These are phyloP conservation scores for Zaprionus camerounensis DNA, from an alignment of 1,140 invertebrate species.

Conservation along the genomic window DNA sequence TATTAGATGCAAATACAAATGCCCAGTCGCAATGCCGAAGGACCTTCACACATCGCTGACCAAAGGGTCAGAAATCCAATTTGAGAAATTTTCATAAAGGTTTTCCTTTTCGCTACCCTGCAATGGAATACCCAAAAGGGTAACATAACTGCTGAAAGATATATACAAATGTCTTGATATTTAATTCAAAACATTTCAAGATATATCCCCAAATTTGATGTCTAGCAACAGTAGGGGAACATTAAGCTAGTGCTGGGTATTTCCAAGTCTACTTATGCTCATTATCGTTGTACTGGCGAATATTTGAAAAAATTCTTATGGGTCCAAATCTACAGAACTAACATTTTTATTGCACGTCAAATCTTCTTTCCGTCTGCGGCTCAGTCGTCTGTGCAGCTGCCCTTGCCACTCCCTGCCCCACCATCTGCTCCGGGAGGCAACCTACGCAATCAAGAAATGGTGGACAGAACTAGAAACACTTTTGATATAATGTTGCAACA, in stretches of 20 bases:
- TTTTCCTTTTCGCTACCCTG: conserved; percentile 29
- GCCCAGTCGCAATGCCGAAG: conserved; percentile 56
- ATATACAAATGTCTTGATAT: background rate
- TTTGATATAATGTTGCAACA: conserved; percentile 44
- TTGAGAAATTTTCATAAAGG: conserved; percentile 58
- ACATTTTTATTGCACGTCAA: conserved; percentile 74
- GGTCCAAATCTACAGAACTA: conserved; percentile 48
- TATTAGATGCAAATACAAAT: conserved; percentile 81
- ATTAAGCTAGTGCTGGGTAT: background rate
- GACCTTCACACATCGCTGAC: conserved; percentile 80
- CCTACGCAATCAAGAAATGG: conserved; percentile 27
- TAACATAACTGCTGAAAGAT: background rate
- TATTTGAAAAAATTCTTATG: conserved; percentile 34
- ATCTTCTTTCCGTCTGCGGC: conserved; percentile 50
- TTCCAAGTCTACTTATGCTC: background rate
- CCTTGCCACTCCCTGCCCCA: background rate
- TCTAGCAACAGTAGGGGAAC: background rate
- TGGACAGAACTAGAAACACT: conserved; percentile 16
- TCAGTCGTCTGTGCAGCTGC: conserved; percentile 38
- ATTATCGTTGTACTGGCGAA: background rate
- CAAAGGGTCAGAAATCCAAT: conserved; percentile 82
- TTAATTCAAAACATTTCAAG: background rate
- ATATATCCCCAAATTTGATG: background rate
- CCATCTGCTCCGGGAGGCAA: background rate
- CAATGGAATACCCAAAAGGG: background rate